Evolutionary conservation across 2,888 invertebrate species (phyloP), one percentile per base, ranked within the genome.

Genomic region (Zonitis immaculata): DNA sequence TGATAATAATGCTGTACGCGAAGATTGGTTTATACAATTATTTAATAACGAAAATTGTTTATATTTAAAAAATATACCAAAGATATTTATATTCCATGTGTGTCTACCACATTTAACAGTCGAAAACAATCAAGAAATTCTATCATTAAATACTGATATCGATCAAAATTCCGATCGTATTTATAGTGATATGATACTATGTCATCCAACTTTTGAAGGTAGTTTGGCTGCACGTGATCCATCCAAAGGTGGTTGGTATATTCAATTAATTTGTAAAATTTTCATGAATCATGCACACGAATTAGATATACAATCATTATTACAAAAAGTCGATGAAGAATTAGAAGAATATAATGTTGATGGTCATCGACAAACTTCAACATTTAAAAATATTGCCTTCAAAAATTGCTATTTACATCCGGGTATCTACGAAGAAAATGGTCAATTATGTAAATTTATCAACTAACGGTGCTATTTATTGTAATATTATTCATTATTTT

Each of bases 61-160:
- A 2, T 69, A 73, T 48, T 78, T 87, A 56, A 66, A 74, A 22
- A 76, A 79, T 42, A 82, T 85, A 65, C 88, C 88, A 12, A 88
- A 88, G 76, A 80, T 88, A 49, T 82, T 88, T 64, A 78, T 88
- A 54, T 86, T 86, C 68, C 87, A 88, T 68, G 80, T 82, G 51
- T 88, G 88, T 73, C 80, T n/a, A n/a, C n/a, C n/a, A n/a, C n/a
- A n/a, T n/a, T n/a, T n/a, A n/a, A n/a, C n/a, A n/a, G n/a, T n/a
- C n/a, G n/a, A n/a, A n/a, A n/a, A n/a, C n/a, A n/a, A n/a, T n/a
- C n/a, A n/a, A n/a, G n/a, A n/a, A n/a, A n/a, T n/a, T n/a, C n/a
- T n/a, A 3, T 42, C 45, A 6, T 28, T 42, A 27, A 55, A 51
- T 25, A 30, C 32, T 49, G 49, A 51, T 1, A 49, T 51, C 44